Conservation (phyloP, 2,113 vertebrate genomes). For the Bagarius yarrelli region DNA sequence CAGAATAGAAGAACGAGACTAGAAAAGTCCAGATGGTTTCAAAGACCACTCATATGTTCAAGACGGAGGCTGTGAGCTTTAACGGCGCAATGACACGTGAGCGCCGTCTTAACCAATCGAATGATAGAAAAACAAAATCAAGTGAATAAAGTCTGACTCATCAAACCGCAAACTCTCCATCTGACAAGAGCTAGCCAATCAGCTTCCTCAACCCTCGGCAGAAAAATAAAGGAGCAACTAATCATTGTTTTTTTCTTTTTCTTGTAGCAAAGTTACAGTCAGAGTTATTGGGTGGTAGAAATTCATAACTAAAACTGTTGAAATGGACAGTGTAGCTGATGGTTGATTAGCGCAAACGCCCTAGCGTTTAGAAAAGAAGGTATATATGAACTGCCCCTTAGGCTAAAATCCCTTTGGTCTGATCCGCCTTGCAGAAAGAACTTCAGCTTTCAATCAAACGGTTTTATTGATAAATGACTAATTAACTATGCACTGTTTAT, state of each 20-base stretch:
- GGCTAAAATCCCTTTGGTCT: slow-evolving; percentile 17
- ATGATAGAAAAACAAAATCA: slow-evolving; percentile 51
- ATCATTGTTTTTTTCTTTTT: background rate
- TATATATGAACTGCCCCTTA: too few species aligned
- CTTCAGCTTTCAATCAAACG: slow-evolving; percentile 40
- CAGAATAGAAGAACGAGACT: background rate
- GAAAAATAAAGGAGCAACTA: too few species aligned
- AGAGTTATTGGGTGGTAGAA: too few species aligned
- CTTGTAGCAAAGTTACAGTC: background rate
- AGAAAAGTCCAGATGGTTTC: slow-evolving; percentile 20
- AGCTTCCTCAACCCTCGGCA: too few species aligned
- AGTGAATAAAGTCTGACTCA: slow-evolving; percentile 17
- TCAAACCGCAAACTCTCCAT: slow-evolving; percentile 17
- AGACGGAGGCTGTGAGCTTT: slow-evolving; percentile 10
- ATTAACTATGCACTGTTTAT: slow-evolving; percentile 53
- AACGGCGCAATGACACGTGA: slow-evolving; percentile 26
- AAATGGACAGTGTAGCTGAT: too few species aligned
- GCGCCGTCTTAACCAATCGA: slow-evolving; percentile 53
- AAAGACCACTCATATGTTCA: background rate
- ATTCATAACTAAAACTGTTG: too few species aligned
- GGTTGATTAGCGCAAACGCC: too few species aligned
- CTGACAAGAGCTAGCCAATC: too few species aligned
- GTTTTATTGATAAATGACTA: slow-evolving; percentile 61
- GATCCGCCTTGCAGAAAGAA: slow-evolving; percentile 11
- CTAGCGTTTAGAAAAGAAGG: too few species aligned